Percentiles rank a stretch among this genome's conserved stretches.
These are phyloP conservation scores for Bombyx mandarina DNA, from an alignment of 1,140 invertebrate species.

Conservation along the genomic window DNA sequence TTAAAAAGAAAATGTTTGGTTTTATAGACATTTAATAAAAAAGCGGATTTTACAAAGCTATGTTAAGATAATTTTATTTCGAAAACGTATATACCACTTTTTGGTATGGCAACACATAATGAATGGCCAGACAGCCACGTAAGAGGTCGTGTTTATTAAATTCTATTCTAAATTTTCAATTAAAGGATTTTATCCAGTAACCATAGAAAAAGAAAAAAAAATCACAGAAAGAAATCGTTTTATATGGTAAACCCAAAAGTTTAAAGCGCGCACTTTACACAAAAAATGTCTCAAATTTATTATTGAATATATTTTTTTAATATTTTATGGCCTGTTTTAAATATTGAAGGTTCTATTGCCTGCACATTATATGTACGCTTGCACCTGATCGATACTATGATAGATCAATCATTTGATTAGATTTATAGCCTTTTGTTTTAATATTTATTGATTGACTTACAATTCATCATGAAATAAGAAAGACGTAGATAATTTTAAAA, in stretches of 20 bases:
- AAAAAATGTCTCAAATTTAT: no score
- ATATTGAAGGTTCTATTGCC: conserved; percentile 16
- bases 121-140: conserved; percentile 14
- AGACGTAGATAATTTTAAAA: no score
- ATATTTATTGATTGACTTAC: no score
- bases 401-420: no score
- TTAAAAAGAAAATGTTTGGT: conserved; percentile 11
- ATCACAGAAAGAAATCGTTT: conserved; percentile 33
- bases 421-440: no score
- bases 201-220: conserved; percentile 29
- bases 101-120: conserved; percentile 22
- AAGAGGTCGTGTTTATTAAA: background rate
- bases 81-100: conserved; percentile 24
- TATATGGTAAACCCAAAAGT: no score
- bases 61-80: conserved; percentile 8
- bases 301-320: no score
- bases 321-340: conserved; percentile 30
- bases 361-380: conserved; percentile 23
- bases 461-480: no score
- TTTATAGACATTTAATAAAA: conserved; percentile 14
- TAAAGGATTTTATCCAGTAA: conserved; percentile 53
- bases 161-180: conserved; percentile 13
- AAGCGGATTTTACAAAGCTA: conserved; percentile 21
- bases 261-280: no score
- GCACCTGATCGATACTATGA: conserved; percentile 13